A percentile compares a stretch with the other conserved stretches of the same genome.
These are phyloP conservation scores for Junco hyemalis DNA, from an alignment of 2,113 vertebrate species.

Conservation along the genomic window DNA sequence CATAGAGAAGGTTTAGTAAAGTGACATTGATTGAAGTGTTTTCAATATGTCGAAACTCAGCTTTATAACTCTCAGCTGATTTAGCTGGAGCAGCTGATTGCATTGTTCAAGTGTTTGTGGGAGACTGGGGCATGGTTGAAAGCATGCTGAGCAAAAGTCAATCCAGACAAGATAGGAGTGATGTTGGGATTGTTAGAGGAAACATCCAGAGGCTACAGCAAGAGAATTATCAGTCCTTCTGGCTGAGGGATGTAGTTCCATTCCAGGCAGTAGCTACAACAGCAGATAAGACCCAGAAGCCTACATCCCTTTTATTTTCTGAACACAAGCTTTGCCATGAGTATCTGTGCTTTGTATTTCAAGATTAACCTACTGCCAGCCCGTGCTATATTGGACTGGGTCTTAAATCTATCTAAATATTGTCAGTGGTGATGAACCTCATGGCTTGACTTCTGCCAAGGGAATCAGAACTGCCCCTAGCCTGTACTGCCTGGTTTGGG, in stretches of 20 bases:
- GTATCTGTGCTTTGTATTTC: neutral
- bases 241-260: neutral
- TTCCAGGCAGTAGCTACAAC: slow-evolving; percentile 10
- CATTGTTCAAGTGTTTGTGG: slow-evolving; percentile 52
- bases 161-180: slow-evolving; percentile 32
- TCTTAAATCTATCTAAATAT: neutral
- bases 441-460: neutral
- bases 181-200: slow-evolving; percentile 30
- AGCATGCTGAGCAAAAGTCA: slow-evolving; percentile 59
- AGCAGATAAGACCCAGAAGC: slow-evolving; percentile 17
- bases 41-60: slow-evolving; percentile 43
- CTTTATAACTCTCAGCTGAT: slow-evolving; percentile 51
- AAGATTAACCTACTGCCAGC: neutral
- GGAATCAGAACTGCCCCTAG: neutral
- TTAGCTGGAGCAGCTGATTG: slow-evolving; percentile 50
- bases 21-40: slow-evolving; percentile 64
- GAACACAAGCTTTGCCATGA: neutral
- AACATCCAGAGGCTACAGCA: slow-evolving; percentile 21
- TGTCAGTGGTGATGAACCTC: neutral
- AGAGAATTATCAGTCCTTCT: neutral
- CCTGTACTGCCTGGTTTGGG: fast-evolving
- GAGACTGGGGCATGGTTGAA: slow-evolving; percentile 43
- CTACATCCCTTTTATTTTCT: neutral
- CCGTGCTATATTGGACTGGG: fast-evolving
- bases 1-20: slow-evolving; percentile 20